Percentiles rank a stretch among this genome's conserved stretches.
These are phyloP conservation scores for Thumatha senex DNA, from an alignment of 2,888 invertebrate genomes.

Conservation along the genomic window DNA sequence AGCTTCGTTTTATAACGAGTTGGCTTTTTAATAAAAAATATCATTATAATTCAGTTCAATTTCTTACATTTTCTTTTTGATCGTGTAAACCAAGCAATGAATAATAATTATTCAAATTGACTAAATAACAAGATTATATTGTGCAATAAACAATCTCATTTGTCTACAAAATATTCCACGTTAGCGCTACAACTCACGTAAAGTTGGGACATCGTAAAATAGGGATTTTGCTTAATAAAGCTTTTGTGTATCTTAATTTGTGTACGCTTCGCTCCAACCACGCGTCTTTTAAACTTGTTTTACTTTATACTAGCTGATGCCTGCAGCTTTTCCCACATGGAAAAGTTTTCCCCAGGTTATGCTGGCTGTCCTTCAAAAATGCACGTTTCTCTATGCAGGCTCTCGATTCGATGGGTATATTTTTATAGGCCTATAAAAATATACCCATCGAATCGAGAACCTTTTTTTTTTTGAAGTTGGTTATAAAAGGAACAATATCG, in stretches of 20 bases:
- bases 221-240: slow-evolving; percentile 16
- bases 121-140: slow-evolving; percentile 24
- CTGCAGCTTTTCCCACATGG: no score
- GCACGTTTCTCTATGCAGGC: no score
- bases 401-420: no score
- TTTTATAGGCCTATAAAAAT: no score
- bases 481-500: no score
- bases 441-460: no score
- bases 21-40: no score
- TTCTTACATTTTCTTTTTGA: slow-evolving; percentile 20
- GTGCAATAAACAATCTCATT: slow-evolving; percentile 34
- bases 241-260: slow-evolving; percentile 14
- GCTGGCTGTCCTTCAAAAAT: no score
- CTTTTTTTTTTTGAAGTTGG: no score
- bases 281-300: slow-evolving; percentile 4
- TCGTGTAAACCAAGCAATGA: slow-evolving; percentile 28
- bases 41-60: slow-evolving; percentile 17
- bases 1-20: no score
- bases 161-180: slow-evolving; percentile 35
- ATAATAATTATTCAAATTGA: slow-evolving; percentile 36
- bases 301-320: no score
- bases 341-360: no score
- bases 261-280: background rate
- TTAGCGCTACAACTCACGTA: slow-evolving; percentile 23
- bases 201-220: slow-evolving; percentile 18